These are phyloP conservation scores for Philereme transversata DNA, from an alignment of 2,888 invertebrate genomes.

Conservation along the genomic window DNA sequence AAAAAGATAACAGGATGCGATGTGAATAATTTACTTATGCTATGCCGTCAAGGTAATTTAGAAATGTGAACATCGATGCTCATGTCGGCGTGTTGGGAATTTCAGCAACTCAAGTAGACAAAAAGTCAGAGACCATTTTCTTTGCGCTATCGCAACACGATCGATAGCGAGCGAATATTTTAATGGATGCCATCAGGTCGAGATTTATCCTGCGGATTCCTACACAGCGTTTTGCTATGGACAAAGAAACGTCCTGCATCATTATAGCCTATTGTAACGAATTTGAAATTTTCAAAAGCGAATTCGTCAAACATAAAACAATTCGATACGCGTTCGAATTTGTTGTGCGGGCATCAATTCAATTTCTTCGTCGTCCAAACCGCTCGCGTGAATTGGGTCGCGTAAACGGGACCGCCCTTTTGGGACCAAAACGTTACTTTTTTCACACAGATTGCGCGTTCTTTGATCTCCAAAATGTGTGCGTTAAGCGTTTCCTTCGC, in stretches of 20 bases:
- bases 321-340: slow-evolving; percentile 84
- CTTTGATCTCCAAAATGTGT: slow-evolving; percentile 82
- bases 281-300: slow-evolving; percentile 79
- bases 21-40: slow-evolving; percentile 39
- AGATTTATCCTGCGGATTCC: slow-evolving; percentile 68
- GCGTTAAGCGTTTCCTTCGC: slow-evolving; percentile 81
- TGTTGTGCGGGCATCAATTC: slow-evolving; percentile 82
- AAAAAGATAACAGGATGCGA: slow-evolving; percentile 32
- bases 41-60: slow-evolving; percentile 53
- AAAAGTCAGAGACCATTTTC: slow-evolving; percentile 66
- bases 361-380: slow-evolving; percentile 79
- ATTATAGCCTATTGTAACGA: slow-evolving; percentile 81
- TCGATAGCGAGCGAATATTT: slow-evolving; percentile 64
- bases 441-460: slow-evolving; percentile 82
- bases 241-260: slow-evolving; percentile 79
- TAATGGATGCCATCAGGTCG: slow-evolving; percentile 56
- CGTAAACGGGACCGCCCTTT: slow-evolving; percentile 83
- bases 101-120: slow-evolving; percentile 55
- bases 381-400: slow-evolving; percentile 83
- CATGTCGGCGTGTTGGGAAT: slow-evolving; percentile 57
- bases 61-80: slow-evolving; percentile 60
- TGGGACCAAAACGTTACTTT: slow-evolving; percentile 82
- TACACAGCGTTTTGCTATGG: slow-evolving; percentile 67
- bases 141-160: slow-evolving; percentile 75
- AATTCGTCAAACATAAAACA: slow-evolving; percentile 84